Evolutionary conservation across 2,888 invertebrate species (phyloP), one percentile per base, ranked within the genome.

Genomic region (Trachelus tabidus): DNA sequence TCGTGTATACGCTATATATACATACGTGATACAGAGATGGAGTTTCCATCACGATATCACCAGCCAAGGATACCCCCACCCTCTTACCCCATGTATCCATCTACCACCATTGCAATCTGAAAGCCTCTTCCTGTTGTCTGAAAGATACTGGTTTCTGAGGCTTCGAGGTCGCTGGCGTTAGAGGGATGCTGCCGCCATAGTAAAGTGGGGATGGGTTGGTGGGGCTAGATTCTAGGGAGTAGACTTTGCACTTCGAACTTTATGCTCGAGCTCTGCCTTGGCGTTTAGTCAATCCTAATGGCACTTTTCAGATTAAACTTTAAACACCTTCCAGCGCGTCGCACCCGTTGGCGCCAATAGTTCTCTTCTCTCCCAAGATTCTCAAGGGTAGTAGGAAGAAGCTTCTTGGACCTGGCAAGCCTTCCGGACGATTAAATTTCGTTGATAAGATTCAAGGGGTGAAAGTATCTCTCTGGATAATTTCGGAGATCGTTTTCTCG

Each of bases 101-200:
- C 23, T 71, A n/a, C 71, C 30, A 31, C 23, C 40, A 71, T 69
- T 74, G 74, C 78, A 79, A 83, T 81, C 86, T 89, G 87, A 89
- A 90, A 90, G 90, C 90, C 85, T 89, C 89, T 89, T 87, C 85
- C 87, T 90, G 90, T 90, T 89, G 86, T 89, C 88, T 86, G 87
- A 83, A 85, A 86, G 86, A 85, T 83, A 84, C 80, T 77, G 75
- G 83, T 75, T 83, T 80, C 86, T 79, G 82, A 79, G 77, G 69
- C 56, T 77, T 76, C 37, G 77, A 75, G 84, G 84, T 83, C 85
- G 77, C 76, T 79, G 84, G 80, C 82, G 80, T 80, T 76, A 73
- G 76, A 79, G 79, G 80, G 56, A 56, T 23, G 23, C 56, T 56
- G 9, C 56, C 56, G 23, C 23, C 1, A 0, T 23, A 56, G 9